These are phyloP conservation scores for Stictonetta naevosa DNA, from an alignment of 2,113 vertebrate genomes.

Conservation along the genomic window DNA sequence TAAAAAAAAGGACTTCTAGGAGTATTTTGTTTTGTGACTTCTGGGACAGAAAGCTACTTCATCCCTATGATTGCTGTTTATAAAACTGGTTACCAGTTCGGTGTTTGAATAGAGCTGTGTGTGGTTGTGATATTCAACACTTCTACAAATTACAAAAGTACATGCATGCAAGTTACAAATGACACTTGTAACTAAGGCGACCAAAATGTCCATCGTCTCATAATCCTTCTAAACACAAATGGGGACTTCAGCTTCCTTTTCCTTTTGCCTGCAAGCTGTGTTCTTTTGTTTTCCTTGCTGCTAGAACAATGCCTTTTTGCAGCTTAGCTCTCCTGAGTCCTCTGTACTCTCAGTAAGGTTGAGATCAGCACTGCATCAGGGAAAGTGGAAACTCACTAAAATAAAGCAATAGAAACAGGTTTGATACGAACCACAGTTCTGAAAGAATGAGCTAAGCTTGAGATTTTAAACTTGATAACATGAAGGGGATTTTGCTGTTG, in stretches of 20 bases:
- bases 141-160: conserved; percentile 57
- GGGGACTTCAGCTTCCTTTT: conserved; percentile 9
- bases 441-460: background rate
- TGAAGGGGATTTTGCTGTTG: background rate
- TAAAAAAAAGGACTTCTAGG: conserved; percentile 46
- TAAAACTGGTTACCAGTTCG: conserved; percentile 63
- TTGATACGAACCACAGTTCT: background rate
- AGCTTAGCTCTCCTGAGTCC: background rate
- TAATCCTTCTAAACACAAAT: background rate
- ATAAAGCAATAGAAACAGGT: conserved; percentile 2
- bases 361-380: background rate
- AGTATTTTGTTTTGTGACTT: conserved; percentile 59
- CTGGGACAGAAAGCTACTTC: conserved; percentile 45
- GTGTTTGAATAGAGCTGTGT: conserved; percentile 73
- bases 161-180: conserved; percentile 67
- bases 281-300: background rate
- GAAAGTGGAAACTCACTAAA: background rate
- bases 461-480: background rate
- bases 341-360: background rate
- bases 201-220: conserved; percentile 27
- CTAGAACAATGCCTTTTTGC: background rate
- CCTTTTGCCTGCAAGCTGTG: conserved; percentile 21
- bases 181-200: conserved; percentile 67
- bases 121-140: conserved; percentile 72
- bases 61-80: conserved; percentile 63